Percentiles rank a stretch among this genome's conserved stretches.
Conservation (phyloP, 2,888 invertebrate species). For the Melipona beecheii region DNA sequence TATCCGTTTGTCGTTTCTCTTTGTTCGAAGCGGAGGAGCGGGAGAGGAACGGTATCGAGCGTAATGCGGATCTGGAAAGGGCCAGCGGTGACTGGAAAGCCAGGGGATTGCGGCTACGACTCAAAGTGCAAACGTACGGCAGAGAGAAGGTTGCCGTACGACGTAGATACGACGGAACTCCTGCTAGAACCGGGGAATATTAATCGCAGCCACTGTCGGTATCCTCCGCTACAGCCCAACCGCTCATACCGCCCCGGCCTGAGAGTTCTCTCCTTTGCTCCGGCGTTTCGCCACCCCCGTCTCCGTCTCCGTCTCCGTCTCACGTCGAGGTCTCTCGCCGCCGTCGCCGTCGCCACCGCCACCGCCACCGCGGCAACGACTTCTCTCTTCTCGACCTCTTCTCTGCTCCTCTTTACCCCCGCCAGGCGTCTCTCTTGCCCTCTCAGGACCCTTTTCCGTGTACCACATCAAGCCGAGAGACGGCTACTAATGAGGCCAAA, state of each 20-base stretch:
- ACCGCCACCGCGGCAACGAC: conserved; percentile 3
- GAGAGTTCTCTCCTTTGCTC: conserved; percentile 37
- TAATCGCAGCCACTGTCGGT: conserved; percentile 79
- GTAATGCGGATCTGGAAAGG: conserved; percentile 52
- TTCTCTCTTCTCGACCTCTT: conserved; percentile 41
- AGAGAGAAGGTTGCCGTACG: conserved; percentile 56
- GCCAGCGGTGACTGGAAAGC: conserved; percentile 47
- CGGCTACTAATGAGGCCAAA: conserved; percentile 81
- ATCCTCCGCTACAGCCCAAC: conserved; percentile 50
- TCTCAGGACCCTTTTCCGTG: conserved; percentile 64
- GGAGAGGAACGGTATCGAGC: conserved; percentile 39
- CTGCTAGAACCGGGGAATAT: conserved; percentile 76
- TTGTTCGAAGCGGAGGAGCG: conserved; percentile 12
- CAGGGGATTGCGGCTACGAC: conserved; percentile 53
- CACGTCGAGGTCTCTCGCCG: no score
- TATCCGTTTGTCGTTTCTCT: conserved; percentile 26
- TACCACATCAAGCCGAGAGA: conserved; percentile 73
- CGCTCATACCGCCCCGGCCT: conserved; percentile 29
- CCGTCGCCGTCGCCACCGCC: no score
- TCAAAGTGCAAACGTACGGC: conserved; percentile 65
- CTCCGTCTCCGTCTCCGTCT: background rate
- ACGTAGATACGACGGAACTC: conserved; percentile 68
- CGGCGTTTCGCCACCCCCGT: conserved; percentile 29
- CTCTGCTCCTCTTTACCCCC: conserved; percentile 24
- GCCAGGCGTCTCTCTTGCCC: conserved; percentile 41